Evolutionary conservation across 2,797 vertebrate genomes (phyloP), one percentile per base, ranked within the genome.

Genomic region (Lepus oiostolus): DNA sequence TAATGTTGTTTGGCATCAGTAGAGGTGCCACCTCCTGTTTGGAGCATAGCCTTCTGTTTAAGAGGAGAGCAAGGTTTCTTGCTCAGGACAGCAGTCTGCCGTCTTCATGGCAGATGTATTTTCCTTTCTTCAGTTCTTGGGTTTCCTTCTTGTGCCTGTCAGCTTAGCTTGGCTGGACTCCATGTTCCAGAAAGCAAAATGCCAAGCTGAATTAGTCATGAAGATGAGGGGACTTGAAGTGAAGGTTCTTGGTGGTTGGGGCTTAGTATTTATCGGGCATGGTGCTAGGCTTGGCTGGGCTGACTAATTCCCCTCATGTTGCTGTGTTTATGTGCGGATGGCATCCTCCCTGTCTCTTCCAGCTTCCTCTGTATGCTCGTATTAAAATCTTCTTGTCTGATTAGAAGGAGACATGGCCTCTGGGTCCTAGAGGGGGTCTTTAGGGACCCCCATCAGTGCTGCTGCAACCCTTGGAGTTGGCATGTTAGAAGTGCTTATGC

Each of bases 171-270:
- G 92, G 88, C 88, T 92, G 76, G 42, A 97, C 80, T 93, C 95
- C 95, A 93, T 2, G 47, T 93, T 95, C 87, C 86, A 93, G 96
- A 91, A 94, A 88, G 94, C 63, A 94, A 88, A 97, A 94, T 85
- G 83, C 83, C 85, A 95, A 68, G 70, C 85, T 94, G 81, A 67
- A 87, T 95, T 91, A 95, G 90, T 93, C 77, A 85, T 80, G 85
- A 93, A 75, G 75, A 76, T 83, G 79, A 88, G 54, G 68, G 71
- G 68, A 90, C 88, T 88, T 85, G 83, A 93, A 86, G 81, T 65
- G 84, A 93, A 95, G 86, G 62, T 62, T 91, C n/a, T 87, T 72
- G 72, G 72, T 95, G 86, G 32, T 67, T 84, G 85, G n/a, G 38
- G 58, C 83, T 95, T 92, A 89, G n/a, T 93, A 70, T 71, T 91